Base-by-base conservation (phyloP, 2,797 vertebrate genomes). In the Furcifer pardalis region DNA sequence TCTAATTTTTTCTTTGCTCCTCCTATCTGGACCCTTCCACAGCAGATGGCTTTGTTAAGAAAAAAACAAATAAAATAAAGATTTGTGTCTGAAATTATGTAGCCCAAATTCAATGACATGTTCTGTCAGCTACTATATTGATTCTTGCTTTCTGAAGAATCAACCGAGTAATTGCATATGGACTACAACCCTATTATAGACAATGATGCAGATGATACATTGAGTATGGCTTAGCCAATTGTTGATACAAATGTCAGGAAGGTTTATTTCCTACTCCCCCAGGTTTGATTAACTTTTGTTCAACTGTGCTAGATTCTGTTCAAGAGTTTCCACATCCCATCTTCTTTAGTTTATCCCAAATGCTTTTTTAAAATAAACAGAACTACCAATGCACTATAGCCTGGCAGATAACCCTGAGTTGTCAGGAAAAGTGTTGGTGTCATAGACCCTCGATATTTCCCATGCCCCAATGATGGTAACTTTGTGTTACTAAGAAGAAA, bases 351-450 rank as follows among this genome's bases (percentile, higher is more conserved):
- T 73, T 60, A 21, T 21, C 32, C 25, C 65, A 79, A 7, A 90
- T 83, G 89, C 44, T 74, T 35, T 86, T 80, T 87, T 72, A 35
- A 32, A 37, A 35, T 82, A 87, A 85, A 89, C 80, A 94, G 60
- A 23, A 27, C 52, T 86, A 81, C 90, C 90, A 68, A 75, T 90
- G 81, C 86, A 88, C 87, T 92, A 81, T 88, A 94, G 91, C 93
- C 91, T 90, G 84, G 82, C 85, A 91, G 49, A 89, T 79, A 88
- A 81, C 68, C 86, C 75, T 93, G 90, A 88, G 86, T 80, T 88
- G 88, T 93, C 94, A 94, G 86, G 81, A 79, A 92, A 95, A 89
- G 88, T 91, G 92, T 94, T 90, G 91, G 71, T 84, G 63, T 90
- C 92, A 93, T 94, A 32, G 37, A 27, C 19, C n/a, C 84, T 92